These are phyloP conservation scores for Chionis minor DNA, from an alignment of 2,113 vertebrate genomes.

Conservation along the genomic window DNA sequence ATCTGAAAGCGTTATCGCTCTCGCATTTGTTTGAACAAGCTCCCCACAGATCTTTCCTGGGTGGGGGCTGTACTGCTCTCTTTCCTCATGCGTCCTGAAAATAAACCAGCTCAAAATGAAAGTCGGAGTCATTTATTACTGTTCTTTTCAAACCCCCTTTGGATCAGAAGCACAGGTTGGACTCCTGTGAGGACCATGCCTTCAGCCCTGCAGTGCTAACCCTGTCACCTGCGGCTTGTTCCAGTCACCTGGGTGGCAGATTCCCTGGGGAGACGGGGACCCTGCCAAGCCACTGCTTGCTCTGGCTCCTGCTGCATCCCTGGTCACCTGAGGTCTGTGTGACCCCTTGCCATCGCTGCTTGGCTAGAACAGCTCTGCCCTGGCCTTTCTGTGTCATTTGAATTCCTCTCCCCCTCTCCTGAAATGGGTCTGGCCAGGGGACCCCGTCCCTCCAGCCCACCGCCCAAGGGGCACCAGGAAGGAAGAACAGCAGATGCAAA, in stretches of 20 bases:
- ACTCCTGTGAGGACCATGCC: too few species aligned
- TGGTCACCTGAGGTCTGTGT: not conserved
- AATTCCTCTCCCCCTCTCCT: not conserved
- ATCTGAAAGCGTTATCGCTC: not conserved
- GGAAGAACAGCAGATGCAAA: not conserved
- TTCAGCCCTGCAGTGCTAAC: not conserved
- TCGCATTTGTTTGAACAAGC: not conserved
- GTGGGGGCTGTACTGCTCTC: not conserved
- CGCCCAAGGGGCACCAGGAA: not conserved
- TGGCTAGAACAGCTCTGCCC: not conserved
- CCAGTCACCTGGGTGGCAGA: not conserved
- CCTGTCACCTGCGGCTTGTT: not conserved
- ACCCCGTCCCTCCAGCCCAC: not conserved
- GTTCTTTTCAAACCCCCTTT: not conserved
- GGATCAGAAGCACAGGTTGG: not conserved
- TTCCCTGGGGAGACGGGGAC: accelerated
- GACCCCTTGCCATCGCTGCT: not conserved
- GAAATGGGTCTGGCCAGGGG: not conserved
- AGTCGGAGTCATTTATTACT: accelerated
- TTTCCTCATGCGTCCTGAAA: not conserved
- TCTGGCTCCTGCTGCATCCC: not conserved
- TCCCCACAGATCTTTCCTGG: not conserved
- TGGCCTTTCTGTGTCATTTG: not conserved
- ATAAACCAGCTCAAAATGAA: not conserved
- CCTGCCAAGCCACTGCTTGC: not conserved